Conservation (phyloP, 2,888 invertebrate species). For the Cylloceria caligata region DNA sequence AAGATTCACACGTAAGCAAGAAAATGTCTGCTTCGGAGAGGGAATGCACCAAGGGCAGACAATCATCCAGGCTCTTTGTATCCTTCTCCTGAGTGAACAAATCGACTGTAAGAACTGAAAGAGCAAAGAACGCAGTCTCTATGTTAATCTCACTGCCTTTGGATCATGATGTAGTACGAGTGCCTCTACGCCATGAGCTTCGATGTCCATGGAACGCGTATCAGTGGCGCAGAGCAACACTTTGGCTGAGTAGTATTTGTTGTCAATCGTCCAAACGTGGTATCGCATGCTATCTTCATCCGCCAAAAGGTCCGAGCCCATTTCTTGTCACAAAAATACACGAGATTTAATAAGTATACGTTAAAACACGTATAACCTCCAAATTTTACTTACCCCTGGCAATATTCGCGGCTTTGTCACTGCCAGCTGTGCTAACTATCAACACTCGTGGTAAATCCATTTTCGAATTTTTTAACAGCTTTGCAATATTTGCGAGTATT, state of each 20-base stretch:
- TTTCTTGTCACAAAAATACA: conserved; percentile 70
- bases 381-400: conserved; percentile 76
- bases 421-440: conserved; percentile 75
- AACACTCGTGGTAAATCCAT: conserved; percentile 80
- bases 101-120: conserved; percentile 37
- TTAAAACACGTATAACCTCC: conserved; percentile 44
- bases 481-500: neutral
- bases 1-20: conserved; percentile 77
- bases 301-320: conserved; percentile 78
- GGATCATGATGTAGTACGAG: conserved; percentile 88
- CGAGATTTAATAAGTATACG: neutral
- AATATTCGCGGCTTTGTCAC: conserved; percentile 76
- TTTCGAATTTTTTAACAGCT: conserved; percentile 5
- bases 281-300: conserved; percentile 78
- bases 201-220: conserved; percentile 84
- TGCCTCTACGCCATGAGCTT: conserved; percentile 87
- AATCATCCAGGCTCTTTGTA: conserved; percentile 74
- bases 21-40: conserved; percentile 78
- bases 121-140: conserved; percentile 72
- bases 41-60: conserved; percentile 74
- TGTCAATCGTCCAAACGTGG: conserved; percentile 87
- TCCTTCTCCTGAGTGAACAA: conserved; percentile 76
- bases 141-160: conserved; percentile 81
- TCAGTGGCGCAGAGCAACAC: conserved; percentile 86
- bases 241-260: conserved; percentile 90